Evolutionary conservation across 2,888 invertebrate genomes (phyloP), one percentile per base, ranked within the genome.

Genomic region (Adelognathus sp.): DNA sequence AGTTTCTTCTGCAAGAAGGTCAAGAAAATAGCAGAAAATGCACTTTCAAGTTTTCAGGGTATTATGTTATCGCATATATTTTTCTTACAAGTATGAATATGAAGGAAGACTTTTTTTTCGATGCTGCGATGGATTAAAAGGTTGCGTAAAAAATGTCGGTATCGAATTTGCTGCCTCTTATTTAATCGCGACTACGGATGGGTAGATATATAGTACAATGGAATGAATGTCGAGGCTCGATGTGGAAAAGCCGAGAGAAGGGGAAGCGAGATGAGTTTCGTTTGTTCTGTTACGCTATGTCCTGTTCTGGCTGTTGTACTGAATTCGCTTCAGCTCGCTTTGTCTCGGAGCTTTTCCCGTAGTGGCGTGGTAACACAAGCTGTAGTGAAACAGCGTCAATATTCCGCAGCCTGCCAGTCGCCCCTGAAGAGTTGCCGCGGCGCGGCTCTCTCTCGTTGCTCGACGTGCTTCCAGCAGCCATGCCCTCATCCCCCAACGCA

Each of bases 301-400:
- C 50, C 18, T 21, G 39, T 52, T 63, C 56, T 70, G 69, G 61
- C 69, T 74, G 46, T 27, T 70, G 39, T 54, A 24, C 63, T 46
- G 74, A 78, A 78, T 78, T 78, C 44, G 73, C 78, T 64, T 69
- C 29, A 7, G 54, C n/a, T 77, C 63, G 56, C 78, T 69, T 64
- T 78, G 64, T 73, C 74, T 66, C 63, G 39, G 33, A 33, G 11
- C 60, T 46, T 78, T 61, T 64, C 21, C 67, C 46, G 52, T 27
- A 70, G 29, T 58, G 52, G 27, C 41, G 50, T n/a, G 41, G 41
- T 46, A 67, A 72, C 36, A 60, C 33, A 66, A 69, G 63, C 29
- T 29, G 14, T 27, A 39, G 63, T 58, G 50, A 63, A 33, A 24
- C 63, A 66, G 67, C 72, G 72, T 67, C 72, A 56, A 72, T 72